Percentiles rank a stretch among this genome's conserved stretches.
phyloP scores from a whole-genome alignment of 2,113 vertebrate genomes.

The Crotalus helleri region DNA sequence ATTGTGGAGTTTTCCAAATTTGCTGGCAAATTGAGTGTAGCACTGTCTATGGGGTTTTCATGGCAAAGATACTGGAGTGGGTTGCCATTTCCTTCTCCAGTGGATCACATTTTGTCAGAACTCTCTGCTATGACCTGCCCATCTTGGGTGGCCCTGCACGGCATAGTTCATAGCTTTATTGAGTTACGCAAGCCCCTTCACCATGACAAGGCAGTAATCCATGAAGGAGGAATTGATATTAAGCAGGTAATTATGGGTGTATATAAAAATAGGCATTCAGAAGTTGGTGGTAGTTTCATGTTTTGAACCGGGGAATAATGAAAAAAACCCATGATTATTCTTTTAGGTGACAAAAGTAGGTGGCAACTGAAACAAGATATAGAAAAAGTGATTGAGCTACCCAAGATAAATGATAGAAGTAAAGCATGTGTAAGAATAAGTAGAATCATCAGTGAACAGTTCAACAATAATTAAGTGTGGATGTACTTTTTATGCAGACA shows the following conservation, averaged over 20 bases:
- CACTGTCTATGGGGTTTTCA: too few species aligned
- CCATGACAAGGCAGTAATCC: too few species aligned
- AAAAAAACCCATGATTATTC: background rate
- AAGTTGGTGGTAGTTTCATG: background rate
- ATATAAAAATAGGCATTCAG: background rate
- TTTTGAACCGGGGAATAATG: background rate
- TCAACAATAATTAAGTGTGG: background rate
- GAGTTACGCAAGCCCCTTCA: too few species aligned
- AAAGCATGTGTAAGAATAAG: background rate
- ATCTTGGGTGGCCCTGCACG: too few species aligned
- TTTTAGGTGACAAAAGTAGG: background rate
- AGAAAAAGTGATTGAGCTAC: background rate
- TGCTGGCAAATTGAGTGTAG: too few species aligned
- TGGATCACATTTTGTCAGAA: too few species aligned
- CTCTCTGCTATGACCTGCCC: too few species aligned
- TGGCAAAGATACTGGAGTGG: too few species aligned
- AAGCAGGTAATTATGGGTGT: background rate
- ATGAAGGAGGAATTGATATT: background rate
- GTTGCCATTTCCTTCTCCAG: too few species aligned
- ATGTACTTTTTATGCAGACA: background rate
- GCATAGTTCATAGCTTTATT: too few species aligned
- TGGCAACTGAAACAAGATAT: background rate
- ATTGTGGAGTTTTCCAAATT: too few species aligned
- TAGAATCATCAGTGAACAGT: background rate
- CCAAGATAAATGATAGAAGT: background rate